A percentile compares a stretch with the other conserved stretches of the same genome.
Conservation (phyloP, 1,140 invertebrate genomes). For the Diachasmimorpha longicaudata region DNA sequence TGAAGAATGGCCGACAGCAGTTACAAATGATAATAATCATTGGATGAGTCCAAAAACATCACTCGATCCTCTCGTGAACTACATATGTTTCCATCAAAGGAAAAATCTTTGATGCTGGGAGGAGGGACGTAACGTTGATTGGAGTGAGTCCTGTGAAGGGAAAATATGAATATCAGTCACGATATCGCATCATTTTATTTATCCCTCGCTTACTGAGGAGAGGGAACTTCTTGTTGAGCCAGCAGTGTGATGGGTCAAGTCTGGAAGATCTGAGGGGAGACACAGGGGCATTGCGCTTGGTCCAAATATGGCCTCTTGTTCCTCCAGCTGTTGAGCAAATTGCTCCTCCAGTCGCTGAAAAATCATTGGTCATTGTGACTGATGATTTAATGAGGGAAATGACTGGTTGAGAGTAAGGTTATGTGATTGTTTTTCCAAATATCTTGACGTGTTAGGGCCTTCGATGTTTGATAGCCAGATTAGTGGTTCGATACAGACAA, state of each 20-base stretch:
- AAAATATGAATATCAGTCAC: background rate
- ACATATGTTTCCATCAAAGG: too few species aligned
- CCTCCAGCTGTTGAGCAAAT: constrained; percentile 80
- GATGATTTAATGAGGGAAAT: too few species aligned
- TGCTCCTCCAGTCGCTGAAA: constrained; percentile 85
- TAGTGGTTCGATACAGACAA: too few species aligned
- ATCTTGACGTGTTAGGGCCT: too few species aligned
- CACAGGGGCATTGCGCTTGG: constrained; percentile 64
- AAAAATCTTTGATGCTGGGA: too few species aligned
- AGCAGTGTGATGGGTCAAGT: constrained; percentile 62
- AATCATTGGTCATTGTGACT: background rate
- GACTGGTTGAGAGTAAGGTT: too few species aligned
- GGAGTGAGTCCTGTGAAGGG: background rate
- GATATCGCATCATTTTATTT: constrained; percentile 29
- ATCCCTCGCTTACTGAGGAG: constrained; percentile 72
- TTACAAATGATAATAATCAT: too few species aligned
- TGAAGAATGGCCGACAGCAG: too few species aligned
- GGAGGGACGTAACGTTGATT: background rate
- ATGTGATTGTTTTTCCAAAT: too few species aligned
- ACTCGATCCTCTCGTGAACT: too few species aligned
- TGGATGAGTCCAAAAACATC: too few species aligned
- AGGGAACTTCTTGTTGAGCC: constrained; percentile 75
- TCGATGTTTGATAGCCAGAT: too few species aligned
- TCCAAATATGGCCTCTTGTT: constrained; percentile 81
- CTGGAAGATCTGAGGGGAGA: constrained; percentile 69